These are phyloP conservation scores for Catagonus wagneri DNA, from an alignment of 2,113 vertebrate genomes.

Conservation along the genomic window DNA sequence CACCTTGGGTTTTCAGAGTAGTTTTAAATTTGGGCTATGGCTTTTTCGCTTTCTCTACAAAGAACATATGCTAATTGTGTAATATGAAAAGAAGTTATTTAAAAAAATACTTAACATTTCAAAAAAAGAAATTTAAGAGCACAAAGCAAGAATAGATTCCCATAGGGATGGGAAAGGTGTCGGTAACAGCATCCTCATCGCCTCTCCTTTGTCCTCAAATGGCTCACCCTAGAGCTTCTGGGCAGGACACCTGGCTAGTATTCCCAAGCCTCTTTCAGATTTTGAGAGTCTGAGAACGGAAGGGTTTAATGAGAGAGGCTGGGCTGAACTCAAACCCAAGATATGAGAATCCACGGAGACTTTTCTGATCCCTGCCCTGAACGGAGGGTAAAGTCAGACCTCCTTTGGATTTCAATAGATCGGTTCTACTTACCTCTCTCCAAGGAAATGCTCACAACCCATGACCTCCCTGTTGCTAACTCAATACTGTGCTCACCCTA, in stretches of 20 bases:
- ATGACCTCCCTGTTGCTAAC: not conserved
- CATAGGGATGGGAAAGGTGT: not conserved
- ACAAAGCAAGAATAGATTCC: constrained; percentile 55
- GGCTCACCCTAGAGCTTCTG: not conserved
- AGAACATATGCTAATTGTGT: constrained; percentile 73
- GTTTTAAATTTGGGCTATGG: constrained; percentile 52
- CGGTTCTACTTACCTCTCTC: not conserved
- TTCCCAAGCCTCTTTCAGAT: not conserved
- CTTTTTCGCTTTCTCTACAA: constrained; percentile 53
- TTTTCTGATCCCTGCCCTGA: not conserved
- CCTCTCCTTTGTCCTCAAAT: not conserved
- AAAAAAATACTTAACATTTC: constrained; percentile 63
- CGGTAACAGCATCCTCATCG: not conserved
- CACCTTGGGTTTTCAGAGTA: constrained; percentile 59
- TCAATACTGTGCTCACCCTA: not conserved
- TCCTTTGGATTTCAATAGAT: not conserved
- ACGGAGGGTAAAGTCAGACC: not conserved
- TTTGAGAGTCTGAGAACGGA: constrained; percentile 1
- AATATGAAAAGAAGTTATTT: constrained; percentile 70
- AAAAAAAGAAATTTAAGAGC: constrained; percentile 57
- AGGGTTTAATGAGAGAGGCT: not conserved
- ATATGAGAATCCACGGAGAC: not conserved
- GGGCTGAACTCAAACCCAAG: not conserved
- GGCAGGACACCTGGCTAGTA: not conserved
- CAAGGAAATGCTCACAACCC: not conserved